Percentiles rank a stretch among this genome's conserved stretches.
phyloP scores from a whole-genome alignment of 2,888 invertebrate genomes.

The Julus scanicus region DNA sequence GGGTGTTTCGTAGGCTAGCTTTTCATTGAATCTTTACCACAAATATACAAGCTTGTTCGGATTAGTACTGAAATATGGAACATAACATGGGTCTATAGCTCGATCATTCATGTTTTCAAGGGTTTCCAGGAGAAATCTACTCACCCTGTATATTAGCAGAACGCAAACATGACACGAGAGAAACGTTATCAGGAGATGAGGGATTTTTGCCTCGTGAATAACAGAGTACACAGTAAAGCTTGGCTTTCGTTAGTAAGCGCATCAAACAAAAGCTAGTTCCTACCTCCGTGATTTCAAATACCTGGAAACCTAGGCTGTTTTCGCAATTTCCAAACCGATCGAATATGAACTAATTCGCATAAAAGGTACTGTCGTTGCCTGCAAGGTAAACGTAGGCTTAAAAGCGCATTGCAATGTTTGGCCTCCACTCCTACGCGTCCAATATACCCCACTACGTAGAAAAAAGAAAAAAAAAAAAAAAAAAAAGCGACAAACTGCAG shows the following conservation, averaged over 20 bases:
- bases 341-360: neutral
- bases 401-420: constrained; percentile 20
- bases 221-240: neutral
- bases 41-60: no score
- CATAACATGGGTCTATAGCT: no score
- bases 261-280: neutral
- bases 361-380: neutral
- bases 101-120: no score
- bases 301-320: neutral
- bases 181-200: neutral
- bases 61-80: no score
- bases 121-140: neutral
- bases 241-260: neutral
- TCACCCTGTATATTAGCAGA: neutral
- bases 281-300: neutral
- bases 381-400: constrained; percentile 17
- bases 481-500: neutral
- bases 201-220: constrained; percentile 17
- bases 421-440: constrained; percentile 16
- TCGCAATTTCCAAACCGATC: neutral
- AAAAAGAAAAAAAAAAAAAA: no score
- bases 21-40: no score
- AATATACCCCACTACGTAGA: neutral
- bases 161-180: neutral
- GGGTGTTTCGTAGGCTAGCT: no score